Conservation (phyloP, 1,140 invertebrate genomes). For the Megalonaias nervosa region DNA sequence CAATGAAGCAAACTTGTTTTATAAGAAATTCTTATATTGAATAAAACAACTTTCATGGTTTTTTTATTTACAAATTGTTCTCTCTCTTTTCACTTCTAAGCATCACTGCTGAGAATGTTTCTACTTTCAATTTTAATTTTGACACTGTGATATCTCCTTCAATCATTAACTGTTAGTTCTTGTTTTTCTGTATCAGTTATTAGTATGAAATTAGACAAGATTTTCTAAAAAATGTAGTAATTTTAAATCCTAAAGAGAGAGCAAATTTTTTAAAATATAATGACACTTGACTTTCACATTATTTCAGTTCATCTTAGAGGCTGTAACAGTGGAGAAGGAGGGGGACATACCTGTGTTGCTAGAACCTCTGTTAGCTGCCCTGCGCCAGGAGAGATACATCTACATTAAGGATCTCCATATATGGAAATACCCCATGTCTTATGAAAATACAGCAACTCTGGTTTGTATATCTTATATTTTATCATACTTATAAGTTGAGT, state of each 20-base stretch:
- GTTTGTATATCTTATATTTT: slow-evolving; percentile 39
- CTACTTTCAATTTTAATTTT: no score
- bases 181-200: no score
- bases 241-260: background rate
- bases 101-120: no score
- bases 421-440: slow-evolving; percentile 65
- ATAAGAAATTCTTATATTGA: no score
- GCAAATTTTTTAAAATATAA: background rate
- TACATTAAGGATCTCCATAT: slow-evolving; percentile 63
- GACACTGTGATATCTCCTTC: no score
- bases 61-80: no score
- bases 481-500: no score
- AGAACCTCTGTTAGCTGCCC: slow-evolving; percentile 58
- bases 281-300: background rate
- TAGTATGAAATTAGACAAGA: no score
- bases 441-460: slow-evolving; percentile 62
- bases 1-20: no score
- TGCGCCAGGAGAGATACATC: slow-evolving; percentile 63
- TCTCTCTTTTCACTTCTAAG: no score
- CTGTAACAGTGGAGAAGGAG: slow-evolving; percentile 48
- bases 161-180: no score
- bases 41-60: no score
- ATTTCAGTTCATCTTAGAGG: slow-evolving; percentile 64
- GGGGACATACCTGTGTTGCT: slow-evolving; percentile 61
- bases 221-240: background rate